phyloP scores from a whole-genome alignment of 2,797 vertebrate species.

The Gymnocypris eckloni region DNA sequence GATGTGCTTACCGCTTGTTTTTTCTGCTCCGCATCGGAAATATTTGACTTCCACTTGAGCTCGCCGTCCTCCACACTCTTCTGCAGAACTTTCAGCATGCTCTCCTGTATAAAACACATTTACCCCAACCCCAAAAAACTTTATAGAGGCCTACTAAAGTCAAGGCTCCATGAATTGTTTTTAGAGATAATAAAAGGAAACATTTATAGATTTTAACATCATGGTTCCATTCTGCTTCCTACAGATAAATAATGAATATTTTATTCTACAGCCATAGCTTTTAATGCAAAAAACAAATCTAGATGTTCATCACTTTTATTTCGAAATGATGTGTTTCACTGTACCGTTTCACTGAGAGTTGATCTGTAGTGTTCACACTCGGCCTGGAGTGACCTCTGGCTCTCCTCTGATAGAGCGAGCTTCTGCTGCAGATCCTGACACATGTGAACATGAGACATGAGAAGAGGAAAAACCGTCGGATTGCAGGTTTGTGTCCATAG shows the following conservation, averaged over 20 bases:
- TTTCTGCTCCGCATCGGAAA: constrained; percentile 75
- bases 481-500: background rate
- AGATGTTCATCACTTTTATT: background rate
- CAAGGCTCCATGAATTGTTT: background rate
- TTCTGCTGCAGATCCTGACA: constrained; percentile 77
- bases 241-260: background rate
- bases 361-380: constrained; percentile 84
- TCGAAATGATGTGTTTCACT: constrained; percentile 18
- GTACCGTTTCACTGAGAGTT: constrained; percentile 84
- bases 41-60: constrained; percentile 80
- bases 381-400: constrained; percentile 76
- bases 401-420: constrained; percentile 79
- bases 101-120: constrained; percentile 74
- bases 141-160: background rate
- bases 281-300: background rate
- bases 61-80: constrained; percentile 84
- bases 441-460: background rate
- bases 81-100: constrained; percentile 83
- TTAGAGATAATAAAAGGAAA: background rate
- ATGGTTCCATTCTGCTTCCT: background rate
- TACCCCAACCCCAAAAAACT: background rate
- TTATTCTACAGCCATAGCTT: background rate
- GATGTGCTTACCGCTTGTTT: constrained; percentile 74
- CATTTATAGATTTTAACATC: background rate
- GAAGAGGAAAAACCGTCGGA: background rate